Evolutionary conservation across 2,888 invertebrate genomes (phyloP), one percentile per base, ranked within the genome.

Genomic region (Drosophila paramelanica): DNA sequence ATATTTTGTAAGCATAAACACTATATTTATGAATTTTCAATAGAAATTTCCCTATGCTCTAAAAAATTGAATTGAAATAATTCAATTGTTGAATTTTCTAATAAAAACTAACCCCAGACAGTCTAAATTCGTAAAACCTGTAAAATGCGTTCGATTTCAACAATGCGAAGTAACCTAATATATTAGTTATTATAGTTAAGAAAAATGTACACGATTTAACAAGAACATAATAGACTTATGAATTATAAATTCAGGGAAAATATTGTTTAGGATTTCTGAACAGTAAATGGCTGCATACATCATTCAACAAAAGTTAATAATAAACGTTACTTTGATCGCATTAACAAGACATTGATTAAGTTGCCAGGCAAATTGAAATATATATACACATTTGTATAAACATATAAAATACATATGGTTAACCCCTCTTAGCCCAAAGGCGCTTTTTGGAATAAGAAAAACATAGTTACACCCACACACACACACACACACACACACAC

Each of bases 281-380:
- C 42, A 33, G 27, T 41, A 11, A 23, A 13, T 14, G 25, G n/a
- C 10, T n/a, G 11, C 7, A 27, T 13, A 11, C 4, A n/a, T 7
- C n/a, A 25, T 23, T 42, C 27, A 42, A n/a, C 8, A 25, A 39
- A 27, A 11, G 23, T 27, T 45, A 53, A 55, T 49, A 53, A 41
- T 49, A 43, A 53, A 55, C 41, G 25, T 64, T 38, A 43, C 49
- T 59, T 56, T 17, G 13, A 2, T 41, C 41, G 25, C 14, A n/a
- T 46, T 53, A 43, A 45, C 14, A 14, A 45, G 11, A 33, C n/a
- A 39, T 31, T 50, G 13, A 39, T 67, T 50, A 36, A 46, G 10
- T 51, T 50, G 23, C 33, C 13, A 6, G 39, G 33, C 41, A 56
- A 39, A 42, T 14, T 39, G 17, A 11, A 3, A 11, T 3, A 45